phyloP scores from a whole-genome alignment of 2,113 vertebrate species.

The Neogobius melanostomus region DNA sequence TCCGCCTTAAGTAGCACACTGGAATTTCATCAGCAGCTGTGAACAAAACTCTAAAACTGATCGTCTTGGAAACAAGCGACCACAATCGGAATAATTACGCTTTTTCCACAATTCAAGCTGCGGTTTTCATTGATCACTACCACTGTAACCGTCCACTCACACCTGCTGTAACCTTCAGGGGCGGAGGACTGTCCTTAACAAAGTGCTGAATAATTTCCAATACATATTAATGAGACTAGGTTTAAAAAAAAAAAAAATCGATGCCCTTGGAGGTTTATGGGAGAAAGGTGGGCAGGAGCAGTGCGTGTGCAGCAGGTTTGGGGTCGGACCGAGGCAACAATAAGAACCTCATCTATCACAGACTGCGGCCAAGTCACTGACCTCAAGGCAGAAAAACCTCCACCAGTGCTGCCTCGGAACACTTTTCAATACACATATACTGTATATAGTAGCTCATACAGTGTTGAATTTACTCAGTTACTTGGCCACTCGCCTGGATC shows the following conservation, averaged over 20 bases:
- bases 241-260: conserved; percentile 49
- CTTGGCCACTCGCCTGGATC: too few species aligned
- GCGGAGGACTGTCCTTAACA: conserved; percentile 63
- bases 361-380: conserved; percentile 43
- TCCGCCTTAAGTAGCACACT: too few species aligned
- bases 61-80: too few species aligned
- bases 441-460: too few species aligned
- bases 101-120: conserved; percentile 8
- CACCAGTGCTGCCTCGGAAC: background rate
- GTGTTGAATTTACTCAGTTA: too few species aligned
- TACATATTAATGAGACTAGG: conserved; percentile 78
- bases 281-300: conserved; percentile 54
- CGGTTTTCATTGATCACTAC: conserved; percentile 29
- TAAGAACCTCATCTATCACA: conserved; percentile 66
- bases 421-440: too few species aligned
- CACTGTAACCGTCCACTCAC: conserved; percentile 33
- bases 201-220: conserved; percentile 78
- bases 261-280: conserved; percentile 74
- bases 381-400: conserved; percentile 46
- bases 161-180: conserved; percentile 63
- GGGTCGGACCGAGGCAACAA: conserved; percentile 20
- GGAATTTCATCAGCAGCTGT: too few species aligned
- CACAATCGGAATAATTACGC: too few species aligned
- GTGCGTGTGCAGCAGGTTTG: conserved; percentile 49
- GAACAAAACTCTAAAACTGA: too few species aligned